Evolutionary conservation across 2,797 vertebrate genomes (phyloP).

Genomic region (Sphenopsis melanotis): DNA sequence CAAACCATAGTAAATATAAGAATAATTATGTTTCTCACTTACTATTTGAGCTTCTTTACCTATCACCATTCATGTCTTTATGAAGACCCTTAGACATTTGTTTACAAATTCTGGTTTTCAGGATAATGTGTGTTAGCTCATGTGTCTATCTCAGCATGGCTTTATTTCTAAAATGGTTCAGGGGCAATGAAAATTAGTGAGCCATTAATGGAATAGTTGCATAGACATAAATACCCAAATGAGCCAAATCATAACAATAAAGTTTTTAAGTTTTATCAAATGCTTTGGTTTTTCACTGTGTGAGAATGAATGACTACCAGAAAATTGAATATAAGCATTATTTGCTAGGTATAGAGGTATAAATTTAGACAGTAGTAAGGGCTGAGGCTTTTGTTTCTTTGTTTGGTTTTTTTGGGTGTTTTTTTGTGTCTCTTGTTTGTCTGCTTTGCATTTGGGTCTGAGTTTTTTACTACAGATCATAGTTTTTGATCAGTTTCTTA

Average conservation of each 20-base stretch:
- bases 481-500: neutral
- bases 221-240: neutral
- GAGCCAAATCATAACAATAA: neutral
- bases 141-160: neutral
- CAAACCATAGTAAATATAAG: neutral
- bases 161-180: neutral
- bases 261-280: neutral
- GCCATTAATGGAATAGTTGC: neutral
- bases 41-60: neutral
- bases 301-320: neutral
- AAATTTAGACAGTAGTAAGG: neutral
- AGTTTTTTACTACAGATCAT: neutral
- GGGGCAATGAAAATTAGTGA: neutral
- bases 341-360: neutral
- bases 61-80: fast-evolving
- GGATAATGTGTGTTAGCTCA: neutral
- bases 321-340: neutral
- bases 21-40: neutral
- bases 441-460: neutral
- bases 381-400: neutral
- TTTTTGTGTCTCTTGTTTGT: fast-evolving
- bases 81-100: neutral
- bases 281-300: neutral
- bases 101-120: neutral
- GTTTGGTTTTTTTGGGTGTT: fast-evolving